Evolutionary conservation across 2,113 vertebrate species (phyloP).

Genomic region (Entomyzon cyanotis): DNA sequence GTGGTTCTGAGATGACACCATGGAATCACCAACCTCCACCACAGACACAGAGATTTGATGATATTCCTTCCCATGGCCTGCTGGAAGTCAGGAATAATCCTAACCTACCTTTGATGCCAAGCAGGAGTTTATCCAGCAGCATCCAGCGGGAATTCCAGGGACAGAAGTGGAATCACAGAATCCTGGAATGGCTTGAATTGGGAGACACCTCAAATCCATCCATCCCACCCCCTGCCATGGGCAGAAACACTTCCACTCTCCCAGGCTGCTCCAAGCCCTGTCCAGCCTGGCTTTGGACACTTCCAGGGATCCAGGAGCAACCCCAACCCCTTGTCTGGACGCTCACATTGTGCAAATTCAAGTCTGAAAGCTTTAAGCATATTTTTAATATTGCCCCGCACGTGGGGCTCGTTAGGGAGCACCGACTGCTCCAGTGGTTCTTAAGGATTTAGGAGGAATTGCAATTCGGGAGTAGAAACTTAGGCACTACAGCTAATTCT

Average conservation of each 20-base stretch:
- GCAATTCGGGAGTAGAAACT: background rate
- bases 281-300: background rate
- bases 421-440: background rate
- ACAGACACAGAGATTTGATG: background rate
- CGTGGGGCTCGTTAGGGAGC: background rate
- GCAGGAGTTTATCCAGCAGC: background rate
- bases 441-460: slow-evolving; percentile 5
- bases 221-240: background rate
- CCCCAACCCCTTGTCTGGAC: background rate
- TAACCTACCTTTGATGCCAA: background rate
- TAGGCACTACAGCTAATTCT: background rate
- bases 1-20: background rate
- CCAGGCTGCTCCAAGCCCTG: background rate
- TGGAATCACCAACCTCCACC: background rate
- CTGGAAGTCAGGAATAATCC: background rate
- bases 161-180: background rate
- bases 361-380: background rate
- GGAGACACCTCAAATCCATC: background rate
- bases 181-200: background rate
- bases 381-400: background rate
- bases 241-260: background rate
- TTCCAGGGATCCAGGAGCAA: background rate
- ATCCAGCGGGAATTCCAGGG: background rate
- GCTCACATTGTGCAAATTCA: background rate
- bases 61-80: background rate